A percentile compares a stretch with the other conserved stretches of the same genome.
These are phyloP conservation scores for Thecophora atra DNA, from an alignment of 2,888 invertebrate genomes.

Conservation along the genomic window DNA sequence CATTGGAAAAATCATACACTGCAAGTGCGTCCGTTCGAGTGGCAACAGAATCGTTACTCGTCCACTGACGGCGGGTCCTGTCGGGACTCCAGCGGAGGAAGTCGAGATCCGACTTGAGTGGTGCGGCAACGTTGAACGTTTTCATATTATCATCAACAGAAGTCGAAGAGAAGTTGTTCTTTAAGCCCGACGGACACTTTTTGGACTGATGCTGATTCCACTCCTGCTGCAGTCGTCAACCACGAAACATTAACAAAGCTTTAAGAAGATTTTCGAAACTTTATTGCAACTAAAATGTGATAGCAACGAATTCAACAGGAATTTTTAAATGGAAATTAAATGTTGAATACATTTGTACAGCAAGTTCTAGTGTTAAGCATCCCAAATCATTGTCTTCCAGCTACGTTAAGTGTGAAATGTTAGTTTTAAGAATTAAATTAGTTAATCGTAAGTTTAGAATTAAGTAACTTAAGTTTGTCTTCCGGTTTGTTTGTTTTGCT, in stretches of 20 bases:
- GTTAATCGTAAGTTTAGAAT: conserved; percentile 39
- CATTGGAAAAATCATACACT: conserved; percentile 43
- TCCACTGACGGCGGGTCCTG: neutral
- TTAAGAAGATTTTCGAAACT: conserved; percentile 4
- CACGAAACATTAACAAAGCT: conserved; percentile 11
- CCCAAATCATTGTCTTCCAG: conserved; percentile 42
- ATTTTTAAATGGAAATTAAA: conserved; percentile 16
- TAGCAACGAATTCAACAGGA: conserved; percentile 19
- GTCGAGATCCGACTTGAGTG: neutral
- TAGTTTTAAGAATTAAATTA: too few relatives aligned
- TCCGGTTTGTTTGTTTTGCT: conserved; percentile 57
- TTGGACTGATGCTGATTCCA: conserved; percentile 32
- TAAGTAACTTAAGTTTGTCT: conserved; percentile 50
- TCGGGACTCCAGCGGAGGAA: neutral
- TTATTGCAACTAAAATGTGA: conserved; percentile 27
- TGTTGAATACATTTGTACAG: too few relatives aligned
- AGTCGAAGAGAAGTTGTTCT: conserved; percentile 42
- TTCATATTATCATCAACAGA: neutral
- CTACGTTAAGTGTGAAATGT: conserved; percentile 1
- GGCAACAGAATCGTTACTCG: conserved; percentile 13
- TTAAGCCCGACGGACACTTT: conserved; percentile 39
- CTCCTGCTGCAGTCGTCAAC: neutral
- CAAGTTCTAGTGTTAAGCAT: neutral
- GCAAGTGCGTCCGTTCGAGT: conserved; percentile 42
- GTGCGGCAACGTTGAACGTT: too few relatives aligned